Evolutionary conservation across 1,140 invertebrate genomes (phyloP), one percentile per base, ranked within the genome.

Genomic region (Drosophila saltans): DNA sequence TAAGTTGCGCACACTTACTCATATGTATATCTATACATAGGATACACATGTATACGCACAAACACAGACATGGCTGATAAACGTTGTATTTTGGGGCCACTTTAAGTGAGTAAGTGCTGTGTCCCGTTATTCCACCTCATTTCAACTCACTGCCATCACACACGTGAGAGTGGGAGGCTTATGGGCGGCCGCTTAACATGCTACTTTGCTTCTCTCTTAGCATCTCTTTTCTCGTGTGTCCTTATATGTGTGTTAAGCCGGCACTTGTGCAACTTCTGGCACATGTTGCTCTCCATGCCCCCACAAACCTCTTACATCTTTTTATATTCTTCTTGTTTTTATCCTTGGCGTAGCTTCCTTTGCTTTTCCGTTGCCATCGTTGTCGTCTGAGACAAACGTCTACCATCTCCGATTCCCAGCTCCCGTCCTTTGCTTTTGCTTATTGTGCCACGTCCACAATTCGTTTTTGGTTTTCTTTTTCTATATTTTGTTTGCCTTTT

Each of bases 191-290:
- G 81, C 76, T 84, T 81, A 84, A 78, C 81, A 71, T 80, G 75
- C 64, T 76, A 61, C 9, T 69, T 61, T 30, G 66, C 36, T 52
- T 57, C 30, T 21, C 48, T 64, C 39, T 24, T 55, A 36, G n/a
- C 6, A 16, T 61, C 28, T 45, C 30, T 60, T 33, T 61, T 30
- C 57, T 30, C 41, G 7, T 74, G 36, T 55, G 8, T 66, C 45
- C 57, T 24, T 36, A 11, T 66, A 30, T 79, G 45, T 36, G 62
- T 62, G 60, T 77, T 81, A 76, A 76, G 73, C 66, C 69, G 64
- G 83, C 82, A 86, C 72, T 86, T 86, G 78, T 81, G 81, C 82
- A 86, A 81, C 78, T 85, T 86, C 73, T 78, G 77, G 58, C 78
- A 85, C 82, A 85, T 85, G 76, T 79, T 84, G 57, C 58, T 30